Evolutionary conservation across 2,113 vertebrate species (phyloP), one percentile per base, ranked within the genome.

Genomic region (Scophthalmus maximus): DNA sequence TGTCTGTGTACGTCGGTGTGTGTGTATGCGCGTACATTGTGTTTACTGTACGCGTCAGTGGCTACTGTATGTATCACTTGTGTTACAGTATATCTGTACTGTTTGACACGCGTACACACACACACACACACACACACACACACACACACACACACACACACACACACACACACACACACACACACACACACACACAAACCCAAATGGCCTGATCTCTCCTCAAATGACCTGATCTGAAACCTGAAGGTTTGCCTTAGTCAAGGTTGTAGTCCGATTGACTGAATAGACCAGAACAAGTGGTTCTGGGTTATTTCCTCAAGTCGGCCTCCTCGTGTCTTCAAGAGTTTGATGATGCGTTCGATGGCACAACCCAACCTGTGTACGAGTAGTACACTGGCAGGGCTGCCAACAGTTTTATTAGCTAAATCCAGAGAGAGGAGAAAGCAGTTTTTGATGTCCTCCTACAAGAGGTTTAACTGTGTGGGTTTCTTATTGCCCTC

Each of bases 381-480:
- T 47, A 40, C 32, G 67, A 82, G 61, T n/a, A 66, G 69, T 69
- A 27, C 34, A 49, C 76, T 84, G 80, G 72, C 85, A 81, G 67
- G 42, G 55, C 82, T 73, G 79, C 81, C 80, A 77, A 85, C 87
- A 63, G 68, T 83, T 86, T 87, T 84, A 91, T 91, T 90, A 87
- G 81, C 58, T 63, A 72, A 76, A 82, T 85, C 85, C 82, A 27
- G 73, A 53, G 84, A 85, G 83, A 73, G 69, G 73, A 68, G 57
- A 64, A 85, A 83, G 73, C 50, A 11, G 58, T 81, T 82, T 89
- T 88, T 87, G 74, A 87, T 82, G 85, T 87, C 88, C 91, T 90
- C 89, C 89, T 89, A 90, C 88, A 67, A 86, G 76, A 86, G 78
- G 68, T 87, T 87, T 80, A 79, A 80, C 86, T 82, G 83, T 79